Evolutionary conservation across 2,113 vertebrate species (phyloP), one percentile per base, ranked within the genome.

Genomic region (Cephalopholis sonnerati): DNA sequence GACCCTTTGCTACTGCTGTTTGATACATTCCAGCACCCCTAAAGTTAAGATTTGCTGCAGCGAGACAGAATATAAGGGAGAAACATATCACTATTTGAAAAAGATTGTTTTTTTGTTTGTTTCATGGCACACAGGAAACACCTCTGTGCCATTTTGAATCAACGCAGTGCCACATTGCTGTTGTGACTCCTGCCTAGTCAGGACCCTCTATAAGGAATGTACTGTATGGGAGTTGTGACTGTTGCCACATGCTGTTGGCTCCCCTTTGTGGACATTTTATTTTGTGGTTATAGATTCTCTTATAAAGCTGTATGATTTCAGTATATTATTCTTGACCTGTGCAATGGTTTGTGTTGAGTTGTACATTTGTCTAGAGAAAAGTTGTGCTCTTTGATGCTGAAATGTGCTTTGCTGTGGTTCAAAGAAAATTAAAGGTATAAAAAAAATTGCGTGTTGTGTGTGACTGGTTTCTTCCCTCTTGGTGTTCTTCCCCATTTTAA

Each of bases 391-490:
- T 91, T 90, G 50, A 90, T 81, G 86, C 86, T 90, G 51, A 90
- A 83, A 87, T 90, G 91, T 93, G 91, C 89, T 92, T 93, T 48
- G 80, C 83, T 65, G 86, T 79, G 51, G 46, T 90, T 91, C 55
- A 77, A 62, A 87, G 32, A 85, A 81, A 87, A 93, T 82, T 84
- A 92, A 94, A 91, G 27, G 11, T 78, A 66, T 79, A 51, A 74
- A 85, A 55, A 66, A 68, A 39, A 51, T 75, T 71, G 20, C 46
- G 13, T 66, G 2, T 8, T 53, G 12, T 68, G 29, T 58, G 55
- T 84, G 70, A 78, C 71, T 76, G 7, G 13, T 76, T 78, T 85
- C 48, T 90, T 90, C 77, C 73, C 68, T 83, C 55, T 77, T 70
- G 20, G 8, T 22, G 6, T 68, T 63, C 75, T 90, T 93, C 89